Conservation (phyloP, 2,888 invertebrate genomes). For the Spisula subtruncata region DNA sequence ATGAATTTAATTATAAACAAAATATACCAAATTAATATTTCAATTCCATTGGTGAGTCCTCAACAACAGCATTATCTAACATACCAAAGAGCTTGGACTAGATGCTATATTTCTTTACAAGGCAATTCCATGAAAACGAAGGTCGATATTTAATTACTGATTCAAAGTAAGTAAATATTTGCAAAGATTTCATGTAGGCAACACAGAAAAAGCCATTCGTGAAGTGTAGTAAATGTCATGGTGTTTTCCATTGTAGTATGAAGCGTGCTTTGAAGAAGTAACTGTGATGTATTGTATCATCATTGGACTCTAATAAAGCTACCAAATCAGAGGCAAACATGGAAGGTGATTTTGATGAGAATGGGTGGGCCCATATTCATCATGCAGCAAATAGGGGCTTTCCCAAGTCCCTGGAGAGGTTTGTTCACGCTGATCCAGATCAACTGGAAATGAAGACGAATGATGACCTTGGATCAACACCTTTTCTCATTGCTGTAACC, state of each 20-base stretch:
- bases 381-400: conserved; percentile 86
- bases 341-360: conserved; percentile 83
- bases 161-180: no score
- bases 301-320: background rate
- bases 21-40: no score
- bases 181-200: no score
- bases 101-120: no score
- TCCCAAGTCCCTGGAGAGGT: conserved; percentile 85
- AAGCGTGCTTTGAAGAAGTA: background rate
- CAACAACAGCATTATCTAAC: no score
- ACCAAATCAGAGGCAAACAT: conserved; percentile 18
- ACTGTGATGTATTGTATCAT: background rate
- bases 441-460: conserved; percentile 85
- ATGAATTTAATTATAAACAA: no score
- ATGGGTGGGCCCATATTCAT: conserved; percentile 87
- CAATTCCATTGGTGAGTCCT: no score
- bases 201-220: no score
- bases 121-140: no score
- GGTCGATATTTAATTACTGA: no score
- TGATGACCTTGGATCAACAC: conserved; percentile 85
- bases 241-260: background rate
- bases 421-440: conserved; percentile 83
- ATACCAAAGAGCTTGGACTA: no score
- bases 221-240: no score
- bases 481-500: conserved; percentile 85